Evolutionary conservation across 2,113 vertebrate species (phyloP).

Genomic region (Morone chrysops): DNA sequence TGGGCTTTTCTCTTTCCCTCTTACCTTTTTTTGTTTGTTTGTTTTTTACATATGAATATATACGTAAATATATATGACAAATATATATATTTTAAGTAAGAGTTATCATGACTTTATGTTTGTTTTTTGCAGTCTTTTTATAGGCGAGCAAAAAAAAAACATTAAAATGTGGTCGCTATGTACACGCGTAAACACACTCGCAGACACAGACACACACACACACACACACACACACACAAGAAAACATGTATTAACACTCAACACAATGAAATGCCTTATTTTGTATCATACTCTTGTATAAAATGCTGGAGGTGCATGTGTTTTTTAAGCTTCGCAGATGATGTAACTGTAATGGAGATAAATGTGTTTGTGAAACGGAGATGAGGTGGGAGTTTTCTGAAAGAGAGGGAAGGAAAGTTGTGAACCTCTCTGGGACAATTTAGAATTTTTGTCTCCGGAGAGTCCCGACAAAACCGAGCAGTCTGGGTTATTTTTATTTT

Average conservation of each 20-base stretch:
- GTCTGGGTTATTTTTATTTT: not conserved
- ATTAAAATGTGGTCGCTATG: conserved; percentile 94
- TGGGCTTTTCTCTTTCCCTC: conserved; percentile 71
- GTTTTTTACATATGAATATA: conserved; percentile 86
- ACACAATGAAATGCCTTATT: conserved; percentile 99
- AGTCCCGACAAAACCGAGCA: conserved; percentile 25
- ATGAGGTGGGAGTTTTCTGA: conserved; percentile 22
- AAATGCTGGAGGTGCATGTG: conserved; percentile 99
- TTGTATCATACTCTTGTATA: conserved; percentile 99
- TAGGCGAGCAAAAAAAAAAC: conserved; percentile 91
- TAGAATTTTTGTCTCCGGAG: not conserved
- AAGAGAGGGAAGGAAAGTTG: conserved; percentile 48
- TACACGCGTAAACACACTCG: conserved; percentile 80
- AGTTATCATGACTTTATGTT: conserved; percentile 90
- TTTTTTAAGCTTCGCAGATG: conserved; percentile 92
- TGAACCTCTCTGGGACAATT: conserved; percentile 40
- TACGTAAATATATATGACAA: conserved; percentile 87
- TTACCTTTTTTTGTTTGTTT: conserved; percentile 56
- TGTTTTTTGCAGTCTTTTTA: conserved; percentile 99
- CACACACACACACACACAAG: conserved; percentile 45
- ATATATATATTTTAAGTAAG: conserved; percentile 89
- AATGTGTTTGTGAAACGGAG: conserved; percentile 63
- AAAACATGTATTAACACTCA: conserved; percentile 70
- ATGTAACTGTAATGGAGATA: conserved; percentile 75
- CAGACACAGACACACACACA: conserved; percentile 72